phyloP scores from a whole-genome alignment of 2,113 vertebrate genomes.

The Kryptolebias marmoratus region DNA sequence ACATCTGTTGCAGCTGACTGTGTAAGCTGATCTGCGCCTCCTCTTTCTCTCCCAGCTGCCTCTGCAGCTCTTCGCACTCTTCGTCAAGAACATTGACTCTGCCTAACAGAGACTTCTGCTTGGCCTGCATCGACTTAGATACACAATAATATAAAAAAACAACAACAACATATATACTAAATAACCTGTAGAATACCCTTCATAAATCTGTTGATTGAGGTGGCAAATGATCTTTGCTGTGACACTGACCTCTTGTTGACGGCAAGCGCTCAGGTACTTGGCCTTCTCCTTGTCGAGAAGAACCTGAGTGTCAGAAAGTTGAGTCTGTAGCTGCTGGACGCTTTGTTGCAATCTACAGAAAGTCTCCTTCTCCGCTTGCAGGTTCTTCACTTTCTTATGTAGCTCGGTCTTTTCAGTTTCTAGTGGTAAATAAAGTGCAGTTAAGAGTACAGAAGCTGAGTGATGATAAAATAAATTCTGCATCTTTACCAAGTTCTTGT shows the following conservation, averaged over 20 bases:
- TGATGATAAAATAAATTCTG: neutral
- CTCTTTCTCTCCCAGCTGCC: conserved; percentile 78
- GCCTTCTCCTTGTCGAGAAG: conserved; percentile 88
- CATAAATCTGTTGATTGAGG: neutral
- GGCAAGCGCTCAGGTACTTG: conserved; percentile 83
- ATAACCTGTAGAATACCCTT: neutral
- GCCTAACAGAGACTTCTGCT: conserved; percentile 85
- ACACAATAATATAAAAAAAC: conserved; percentile 1
- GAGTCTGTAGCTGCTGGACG: conserved; percentile 72
- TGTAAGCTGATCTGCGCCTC: conserved; percentile 73
- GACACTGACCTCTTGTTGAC: conserved; percentile 86
- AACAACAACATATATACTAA: neutral
- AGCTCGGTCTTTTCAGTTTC: conserved; percentile 72
- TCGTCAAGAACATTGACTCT: conserved; percentile 84
- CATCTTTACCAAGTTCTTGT: conserved; percentile 81
- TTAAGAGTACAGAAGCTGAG: neutral
- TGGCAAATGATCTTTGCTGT: neutral
- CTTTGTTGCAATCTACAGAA: conserved; percentile 79
- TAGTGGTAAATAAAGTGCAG: conserved; percentile 33
- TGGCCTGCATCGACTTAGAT: conserved; percentile 86
- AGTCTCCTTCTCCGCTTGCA: conserved; percentile 62
- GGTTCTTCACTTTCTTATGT: conserved; percentile 73
- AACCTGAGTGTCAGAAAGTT: conserved; percentile 75
- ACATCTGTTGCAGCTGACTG: conserved; percentile 71
- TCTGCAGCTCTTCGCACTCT: conserved; percentile 85